Evolutionary conservation across 2,888 invertebrate genomes (phyloP).

Genomic region (Parascotia fuliginaria): DNA sequence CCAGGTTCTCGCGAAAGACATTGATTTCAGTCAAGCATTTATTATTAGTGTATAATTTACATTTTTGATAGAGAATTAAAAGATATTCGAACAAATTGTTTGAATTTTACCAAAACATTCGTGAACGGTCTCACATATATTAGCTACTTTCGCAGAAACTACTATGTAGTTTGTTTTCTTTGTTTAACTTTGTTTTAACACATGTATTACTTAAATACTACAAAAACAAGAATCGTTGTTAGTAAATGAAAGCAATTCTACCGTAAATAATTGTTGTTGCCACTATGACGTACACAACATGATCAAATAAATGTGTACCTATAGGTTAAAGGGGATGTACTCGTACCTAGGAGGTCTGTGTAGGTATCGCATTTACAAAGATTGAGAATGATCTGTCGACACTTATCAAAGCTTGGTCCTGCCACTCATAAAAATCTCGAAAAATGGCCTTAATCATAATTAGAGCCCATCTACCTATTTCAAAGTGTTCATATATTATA

Average conservation of each 20-base stretch:
- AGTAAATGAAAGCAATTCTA: background rate
- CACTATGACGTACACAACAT: background rate
- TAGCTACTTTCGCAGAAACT: no score
- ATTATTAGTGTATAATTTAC: no score
- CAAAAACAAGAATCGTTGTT: no score
- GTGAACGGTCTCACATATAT: no score
- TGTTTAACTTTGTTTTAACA: no score
- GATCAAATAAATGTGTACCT: background rate
- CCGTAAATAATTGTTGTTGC: background rate
- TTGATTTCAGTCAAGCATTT: no score
- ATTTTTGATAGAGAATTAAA: no score
- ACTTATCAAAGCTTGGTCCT: constrained; percentile 27
- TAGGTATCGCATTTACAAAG: constrained; percentile 30
- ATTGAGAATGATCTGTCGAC: constrained; percentile 24
- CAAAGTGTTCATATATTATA: background rate
- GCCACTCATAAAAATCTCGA: background rate
- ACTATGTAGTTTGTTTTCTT: no score
- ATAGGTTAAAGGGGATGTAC: background rate
- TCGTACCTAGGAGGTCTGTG: constrained; percentile 5
- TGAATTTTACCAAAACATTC: no score
- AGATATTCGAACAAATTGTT: no score
- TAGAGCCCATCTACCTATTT: background rate
- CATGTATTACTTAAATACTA: no score
- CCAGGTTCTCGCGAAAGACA: no score
- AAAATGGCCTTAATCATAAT: background rate